These are phyloP conservation scores for Temnothorax longispinosus DNA, from an alignment of 1,140 invertebrate species.

Conservation along the genomic window DNA sequence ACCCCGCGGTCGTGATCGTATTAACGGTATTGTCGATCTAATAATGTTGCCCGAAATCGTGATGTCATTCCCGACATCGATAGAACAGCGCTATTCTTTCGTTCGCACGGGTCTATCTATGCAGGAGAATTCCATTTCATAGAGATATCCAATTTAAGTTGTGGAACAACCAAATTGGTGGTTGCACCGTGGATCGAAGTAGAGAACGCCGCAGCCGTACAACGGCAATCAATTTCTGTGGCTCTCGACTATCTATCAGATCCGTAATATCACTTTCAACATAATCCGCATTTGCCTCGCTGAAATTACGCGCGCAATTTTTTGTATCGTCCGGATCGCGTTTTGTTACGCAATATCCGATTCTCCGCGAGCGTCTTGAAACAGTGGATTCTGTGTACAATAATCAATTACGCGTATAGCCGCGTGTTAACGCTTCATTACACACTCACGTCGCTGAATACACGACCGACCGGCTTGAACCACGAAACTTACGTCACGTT, in stretches of 20 bases:
- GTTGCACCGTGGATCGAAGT: constrained; percentile 10
- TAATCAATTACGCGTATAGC: constrained; percentile 4
- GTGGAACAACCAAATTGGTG: constrained; percentile 39
- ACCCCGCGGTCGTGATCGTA: constrained; percentile 35
- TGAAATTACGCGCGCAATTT: constrained; percentile 28
- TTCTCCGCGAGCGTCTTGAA: not conserved
- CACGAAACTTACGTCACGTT: not conserved
- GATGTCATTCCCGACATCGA: constrained; percentile 45
- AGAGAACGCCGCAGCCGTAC: constrained; percentile 17
- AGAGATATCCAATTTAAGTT: constrained; percentile 52
- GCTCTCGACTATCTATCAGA: constrained; percentile 13
- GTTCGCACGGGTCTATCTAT: constrained; percentile 20
- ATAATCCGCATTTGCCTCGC: constrained; percentile 25
- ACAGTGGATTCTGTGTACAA: not conserved
- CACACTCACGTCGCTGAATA: not conserved
- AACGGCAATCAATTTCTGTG: constrained; percentile 47
- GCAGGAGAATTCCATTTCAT: constrained; percentile 43
- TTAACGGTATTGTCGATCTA: constrained; percentile 50
- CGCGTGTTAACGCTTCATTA: constrained; percentile 8
- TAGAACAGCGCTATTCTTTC: constrained; percentile 11
- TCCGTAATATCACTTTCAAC: constrained; percentile 47
- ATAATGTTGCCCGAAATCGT: constrained; percentile 53
- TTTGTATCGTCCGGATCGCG: not conserved
- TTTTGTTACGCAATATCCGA: constrained; percentile 13
- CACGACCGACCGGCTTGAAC: not conserved